Conservation (phyloP, 2,113 vertebrate genomes). For the Lonchura striata region DNA sequence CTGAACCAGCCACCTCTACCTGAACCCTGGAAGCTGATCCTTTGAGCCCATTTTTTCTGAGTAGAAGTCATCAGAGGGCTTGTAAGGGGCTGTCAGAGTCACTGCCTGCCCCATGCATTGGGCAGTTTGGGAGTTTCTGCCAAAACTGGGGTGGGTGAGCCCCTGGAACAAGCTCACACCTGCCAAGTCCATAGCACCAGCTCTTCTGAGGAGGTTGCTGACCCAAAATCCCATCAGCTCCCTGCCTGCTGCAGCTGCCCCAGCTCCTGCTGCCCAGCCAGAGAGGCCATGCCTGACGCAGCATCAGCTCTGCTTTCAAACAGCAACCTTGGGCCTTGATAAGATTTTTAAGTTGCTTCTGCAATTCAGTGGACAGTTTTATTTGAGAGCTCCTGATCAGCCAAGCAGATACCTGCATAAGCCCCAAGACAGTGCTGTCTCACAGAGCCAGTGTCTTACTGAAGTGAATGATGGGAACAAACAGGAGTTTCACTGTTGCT, state of each 20-base stretch:
- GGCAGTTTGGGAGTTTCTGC: background rate
- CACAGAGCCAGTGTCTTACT: background rate
- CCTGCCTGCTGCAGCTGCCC: background rate
- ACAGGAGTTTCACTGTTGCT: background rate
- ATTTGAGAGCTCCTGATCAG: background rate
- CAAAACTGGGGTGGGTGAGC: background rate
- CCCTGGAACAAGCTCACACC: background rate
- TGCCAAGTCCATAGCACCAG: background rate
- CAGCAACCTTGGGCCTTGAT: rapidly evolving
- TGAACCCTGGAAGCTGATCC: background rate
- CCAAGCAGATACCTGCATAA: background rate
- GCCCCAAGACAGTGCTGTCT: background rate
- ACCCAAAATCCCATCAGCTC: background rate
- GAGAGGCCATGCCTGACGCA: background rate
- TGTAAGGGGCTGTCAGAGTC: background rate
- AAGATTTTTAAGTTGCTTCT: background rate
- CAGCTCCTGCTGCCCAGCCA: background rate
- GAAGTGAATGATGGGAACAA: background rate
- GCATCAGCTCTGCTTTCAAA: background rate
- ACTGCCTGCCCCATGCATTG: background rate
- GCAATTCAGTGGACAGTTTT: background rate
- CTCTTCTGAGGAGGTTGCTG: background rate
- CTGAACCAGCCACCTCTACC: background rate
- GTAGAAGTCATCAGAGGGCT: background rate
- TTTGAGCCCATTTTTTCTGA: background rate